Base-by-base conservation (phyloP, 2,113 vertebrate species). In the Apus apus region DNA sequence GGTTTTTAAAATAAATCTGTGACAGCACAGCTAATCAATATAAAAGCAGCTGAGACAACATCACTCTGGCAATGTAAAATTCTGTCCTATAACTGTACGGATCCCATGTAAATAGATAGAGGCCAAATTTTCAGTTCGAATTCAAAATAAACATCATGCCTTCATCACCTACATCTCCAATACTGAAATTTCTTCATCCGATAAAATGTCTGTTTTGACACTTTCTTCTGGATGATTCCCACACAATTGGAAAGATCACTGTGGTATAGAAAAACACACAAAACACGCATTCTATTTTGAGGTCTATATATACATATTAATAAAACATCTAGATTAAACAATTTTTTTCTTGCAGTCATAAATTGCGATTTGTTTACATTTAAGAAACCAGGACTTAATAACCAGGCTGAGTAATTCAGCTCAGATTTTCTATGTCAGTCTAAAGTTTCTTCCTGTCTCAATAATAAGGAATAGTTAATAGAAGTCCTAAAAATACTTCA, bases 101-200 rank as follows among this genome's bases (percentile, higher is more conserved):
- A 67, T 82, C 32, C 38, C 45, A 38, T 34, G 5, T 74, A 85
- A 95, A 86, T 26, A 68, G 32, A 29, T 89, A 75, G 32, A 74
- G 6, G 7, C 40, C 45, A 46, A 30, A 83, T 82, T 94, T 94
- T 53, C 17, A 83, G 23, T 73, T 85, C 40, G 95, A 82, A 92
- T 97, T 94, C 75, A 93, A 96, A 93, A 64, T 48, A 92, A 96
- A 92, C 53, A 79, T 46, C 1, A 46, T 84, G 43, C 51, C 9
- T 53, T 13, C 53, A 40, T 70, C 4, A 34, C 70, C 46, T 38
- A 22, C 21, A 61, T 89, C 77, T 83, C 46, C 27, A 95, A 95
- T 94, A 95, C 23, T 94, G 57, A 16, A 13, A 30, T 45, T 79
- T 64, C 8, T 54, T 77, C 75, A 34, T 68, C 26, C 17, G 72